phyloP scores from a whole-genome alignment of 2,113 vertebrate genomes.

The Thunnus thynnus region DNA sequence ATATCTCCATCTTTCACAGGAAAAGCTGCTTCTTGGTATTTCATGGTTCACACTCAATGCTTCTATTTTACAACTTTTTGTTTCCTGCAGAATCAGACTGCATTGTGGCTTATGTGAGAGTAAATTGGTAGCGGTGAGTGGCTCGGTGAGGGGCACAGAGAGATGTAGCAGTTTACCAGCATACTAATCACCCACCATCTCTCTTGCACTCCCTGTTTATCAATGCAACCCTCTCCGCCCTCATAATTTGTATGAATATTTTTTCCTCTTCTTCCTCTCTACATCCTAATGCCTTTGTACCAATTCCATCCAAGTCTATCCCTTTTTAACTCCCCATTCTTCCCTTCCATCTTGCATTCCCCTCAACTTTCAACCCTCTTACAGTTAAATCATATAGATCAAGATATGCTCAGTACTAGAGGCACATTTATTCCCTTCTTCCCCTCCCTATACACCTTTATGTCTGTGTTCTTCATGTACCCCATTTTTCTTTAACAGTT shows the following conservation, averaged over 20 bases:
- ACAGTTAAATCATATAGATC: constrained; percentile 25
- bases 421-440: neutral
- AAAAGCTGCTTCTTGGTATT: constrained; percentile 36
- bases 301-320: neutral
- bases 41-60: constrained; percentile 22
- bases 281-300: neutral
- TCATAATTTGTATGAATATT: constrained; percentile 16
- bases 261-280: neutral
- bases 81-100: constrained; percentile 11
- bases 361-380: neutral
- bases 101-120: constrained; percentile 16
- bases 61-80: neutral
- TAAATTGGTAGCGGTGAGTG: constrained; percentile 20
- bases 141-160: constrained; percentile 7
- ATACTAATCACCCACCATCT: constrained; percentile 48
- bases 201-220: neutral
- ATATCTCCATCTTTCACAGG: constrained; percentile 36
- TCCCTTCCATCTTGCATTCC: neutral
- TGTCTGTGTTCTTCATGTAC: constrained; percentile 10
- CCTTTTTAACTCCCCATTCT: neutral
- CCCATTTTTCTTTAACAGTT: neutral
- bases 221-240: constrained; percentile 10
- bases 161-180: constrained; percentile 36
- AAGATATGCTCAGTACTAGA: neutral
- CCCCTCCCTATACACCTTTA: neutral